Evolutionary conservation across 2,888 invertebrate genomes (phyloP), one percentile per base, ranked within the genome.

Genomic region (Syrista parreyssii): DNA sequence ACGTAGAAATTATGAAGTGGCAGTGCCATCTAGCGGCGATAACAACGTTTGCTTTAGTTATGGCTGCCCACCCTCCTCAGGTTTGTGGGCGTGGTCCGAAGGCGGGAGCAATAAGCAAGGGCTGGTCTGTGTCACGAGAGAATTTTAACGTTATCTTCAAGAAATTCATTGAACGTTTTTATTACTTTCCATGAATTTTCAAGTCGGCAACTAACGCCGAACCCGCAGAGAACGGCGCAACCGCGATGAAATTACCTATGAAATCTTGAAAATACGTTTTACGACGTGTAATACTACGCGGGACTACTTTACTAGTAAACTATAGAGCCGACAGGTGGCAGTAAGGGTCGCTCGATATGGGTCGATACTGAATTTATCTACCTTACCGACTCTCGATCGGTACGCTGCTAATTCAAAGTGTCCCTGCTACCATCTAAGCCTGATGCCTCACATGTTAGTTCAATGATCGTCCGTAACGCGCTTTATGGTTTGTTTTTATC

Each of bases 401-500:
- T 86, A 86, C 79, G 75, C 75, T 80, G 78, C 80, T 84, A 84
- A 86, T 87, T 88, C 88, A 86, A 86, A 83, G 82, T 76, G 80
- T 81, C 78, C 78, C 78, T 82, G 83, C 87, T 88, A 89, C 88
- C 88, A 85, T 86, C 88, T 81, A 88, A 88, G 89, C 85, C 83
- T 83, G 82, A 81, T 84, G 83, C 81, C 83, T 84, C 84, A 80
- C 76, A 74, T 84, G 88, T 87, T 86, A 91, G 91, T 90, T 88
- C 90, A 85, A 89, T 88, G 87, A 88, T 91, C 83, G 87, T 85
- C 90, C 89, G 89, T 90, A 87, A 89, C 85, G 87, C 88, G 88
- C 88, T 89, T 91, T 89, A 90, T 89, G 86, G 88, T 88, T 89
- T 88, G 89, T 89, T 90, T 89, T 90, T 90, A 90, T 91, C 91